Evolutionary conservation across 2,113 vertebrate species (phyloP).

Genomic region (Lanius collurio): DNA sequence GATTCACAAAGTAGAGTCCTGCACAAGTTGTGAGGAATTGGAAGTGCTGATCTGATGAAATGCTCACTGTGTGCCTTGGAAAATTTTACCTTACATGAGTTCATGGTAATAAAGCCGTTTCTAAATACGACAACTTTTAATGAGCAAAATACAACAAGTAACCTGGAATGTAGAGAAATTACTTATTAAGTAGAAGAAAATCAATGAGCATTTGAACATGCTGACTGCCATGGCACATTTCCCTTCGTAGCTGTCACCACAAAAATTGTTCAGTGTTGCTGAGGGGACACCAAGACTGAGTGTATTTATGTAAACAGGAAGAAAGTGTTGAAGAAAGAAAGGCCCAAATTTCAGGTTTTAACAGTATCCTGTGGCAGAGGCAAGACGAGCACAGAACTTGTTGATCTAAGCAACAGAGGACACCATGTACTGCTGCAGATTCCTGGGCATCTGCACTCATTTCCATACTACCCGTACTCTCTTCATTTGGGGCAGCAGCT

Average conservation of each 20-base stretch:
- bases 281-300: accelerated
- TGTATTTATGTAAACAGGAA: not conserved
- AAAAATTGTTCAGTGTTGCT: not conserved
- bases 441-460: accelerated
- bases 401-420: not conserved
- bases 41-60: not conserved
- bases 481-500: not conserved
- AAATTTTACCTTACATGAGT: not conserved
- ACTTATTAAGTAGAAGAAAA: not conserved
- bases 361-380: not conserved
- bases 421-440: not conserved
- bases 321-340: not conserved
- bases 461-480: not conserved
- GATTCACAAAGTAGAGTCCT: not conserved
- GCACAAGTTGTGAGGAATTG: not conserved
- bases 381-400: not conserved
- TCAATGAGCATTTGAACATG: not conserved
- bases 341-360: not conserved
- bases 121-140: not conserved
- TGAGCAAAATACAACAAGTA: not conserved
- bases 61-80: not conserved
- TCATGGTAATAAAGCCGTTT: not conserved
- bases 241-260: not conserved
- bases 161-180: not conserved
- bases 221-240: not conserved